Evolutionary conservation across 1,140 invertebrate genomes (phyloP).

Genomic region (Eciton burchellii): DNA sequence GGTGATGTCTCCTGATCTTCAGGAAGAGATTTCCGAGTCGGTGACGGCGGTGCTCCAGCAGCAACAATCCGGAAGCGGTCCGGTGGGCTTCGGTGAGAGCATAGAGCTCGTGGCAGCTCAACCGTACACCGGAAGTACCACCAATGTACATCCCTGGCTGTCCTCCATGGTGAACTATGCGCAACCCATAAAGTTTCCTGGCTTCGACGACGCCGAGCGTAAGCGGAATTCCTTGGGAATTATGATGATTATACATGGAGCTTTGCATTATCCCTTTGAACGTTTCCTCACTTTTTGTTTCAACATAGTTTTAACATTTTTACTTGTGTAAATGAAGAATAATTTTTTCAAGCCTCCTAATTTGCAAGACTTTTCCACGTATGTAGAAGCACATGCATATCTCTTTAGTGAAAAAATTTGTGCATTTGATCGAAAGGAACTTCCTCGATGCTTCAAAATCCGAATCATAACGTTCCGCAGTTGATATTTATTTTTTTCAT

Average conservation of each 20-base stretch:
- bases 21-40: constrained; percentile 63
- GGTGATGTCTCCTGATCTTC: not conserved
- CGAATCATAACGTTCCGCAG: no score
- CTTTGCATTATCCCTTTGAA: no score
- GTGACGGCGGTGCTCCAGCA: constrained; percentile 74
- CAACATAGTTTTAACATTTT: no score
- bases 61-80: constrained; percentile 76
- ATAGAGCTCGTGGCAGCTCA: constrained; percentile 89
- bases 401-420: no score
- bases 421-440: no score
- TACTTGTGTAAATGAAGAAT: no score
- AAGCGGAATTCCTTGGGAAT: constrained; percentile 70
- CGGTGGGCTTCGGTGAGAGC: constrained; percentile 86
- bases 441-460: no score
- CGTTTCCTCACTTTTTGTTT: no score
- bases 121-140: constrained; percentile 98
- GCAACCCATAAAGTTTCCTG: constrained; percentile 99
- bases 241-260: not conserved
- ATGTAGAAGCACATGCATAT: no score
- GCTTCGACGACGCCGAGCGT: constrained; percentile 99
- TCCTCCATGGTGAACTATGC: constrained; percentile 99
- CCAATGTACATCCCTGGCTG: constrained; percentile 99
- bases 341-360: no score
- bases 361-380: no score
- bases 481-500: no score